Evolutionary conservation across 2,888 invertebrate species (phyloP).

Genomic region (Ophraella communa): DNA sequence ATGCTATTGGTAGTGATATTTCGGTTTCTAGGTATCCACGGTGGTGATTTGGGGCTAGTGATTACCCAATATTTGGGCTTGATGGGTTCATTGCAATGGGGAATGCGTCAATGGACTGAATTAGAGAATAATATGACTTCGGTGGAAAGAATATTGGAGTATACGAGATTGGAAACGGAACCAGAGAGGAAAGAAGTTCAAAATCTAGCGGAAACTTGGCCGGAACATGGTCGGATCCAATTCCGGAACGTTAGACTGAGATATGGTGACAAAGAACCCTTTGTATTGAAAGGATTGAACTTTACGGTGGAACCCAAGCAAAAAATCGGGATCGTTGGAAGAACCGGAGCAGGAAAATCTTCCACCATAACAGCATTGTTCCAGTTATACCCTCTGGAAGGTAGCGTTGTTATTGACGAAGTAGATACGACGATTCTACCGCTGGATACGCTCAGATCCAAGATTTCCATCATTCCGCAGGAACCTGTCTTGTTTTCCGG

Average conservation of each 20-base stretch:
- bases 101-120: conserved; percentile 86
- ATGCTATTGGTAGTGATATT: too few species aligned
- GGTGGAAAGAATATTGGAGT: conserved; percentile 50
- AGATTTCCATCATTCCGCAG: conserved; percentile 85
- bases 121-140: conserved; percentile 65
- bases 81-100: conserved; percentile 72
- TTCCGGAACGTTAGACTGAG: conserved; percentile 74
- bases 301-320: conserved; percentile 73
- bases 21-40: conserved; percentile 64
- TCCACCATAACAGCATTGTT: conserved; percentile 80
- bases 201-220: conserved; percentile 73
- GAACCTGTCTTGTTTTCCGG: conserved; percentile 86
- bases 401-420: conserved; percentile 81
- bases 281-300: conserved; percentile 76
- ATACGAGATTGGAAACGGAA: conserved; percentile 49
- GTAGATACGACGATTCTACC: conserved; percentile 75
- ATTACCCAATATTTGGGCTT: conserved; percentile 78
- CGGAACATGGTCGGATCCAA: conserved; percentile 70
- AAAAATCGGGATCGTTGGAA: conserved; percentile 81
- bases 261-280: conserved; percentile 74
- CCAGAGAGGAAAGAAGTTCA: conserved; percentile 44
- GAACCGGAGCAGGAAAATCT: conserved; percentile 88
- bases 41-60: conserved; percentile 79
- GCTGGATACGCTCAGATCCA: conserved; percentile 75
- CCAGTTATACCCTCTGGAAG: conserved; percentile 79